Conservation (phyloP, 2,113 vertebrate genomes). For the Coturnix japonica region DNA sequence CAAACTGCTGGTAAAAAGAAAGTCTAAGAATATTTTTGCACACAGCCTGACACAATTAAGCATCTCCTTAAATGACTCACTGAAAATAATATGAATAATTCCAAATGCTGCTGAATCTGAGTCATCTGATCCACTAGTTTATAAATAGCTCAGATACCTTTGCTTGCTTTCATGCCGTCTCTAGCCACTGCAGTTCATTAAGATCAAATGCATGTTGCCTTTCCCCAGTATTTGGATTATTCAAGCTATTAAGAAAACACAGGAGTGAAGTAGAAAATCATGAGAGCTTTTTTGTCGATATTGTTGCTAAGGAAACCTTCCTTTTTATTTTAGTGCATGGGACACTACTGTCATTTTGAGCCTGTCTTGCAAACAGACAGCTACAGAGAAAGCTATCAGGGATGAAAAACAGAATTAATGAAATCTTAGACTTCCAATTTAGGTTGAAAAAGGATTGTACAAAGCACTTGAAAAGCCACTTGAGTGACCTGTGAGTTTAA, state of each 20-base stretch:
- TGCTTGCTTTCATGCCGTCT: constrained; percentile 41
- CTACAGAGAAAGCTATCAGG: constrained; percentile 25
- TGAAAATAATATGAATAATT: constrained; percentile 29
- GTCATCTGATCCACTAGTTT: constrained; percentile 21
- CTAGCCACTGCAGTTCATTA: constrained; percentile 30
- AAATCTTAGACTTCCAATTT: constrained; percentile 16
- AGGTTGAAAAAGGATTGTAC: background rate
- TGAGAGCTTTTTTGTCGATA: constrained; percentile 64
- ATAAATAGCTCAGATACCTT: constrained; percentile 53
- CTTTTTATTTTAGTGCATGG: constrained; percentile 60
- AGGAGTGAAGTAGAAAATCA: constrained; percentile 63
- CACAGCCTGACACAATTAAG: background rate
- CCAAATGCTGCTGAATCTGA: constrained; percentile 23
- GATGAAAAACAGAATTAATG: constrained; percentile 17
- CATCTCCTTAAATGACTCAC: constrained; percentile 28
- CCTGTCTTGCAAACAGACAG: constrained; percentile 31
- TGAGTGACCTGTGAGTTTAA: background rate
- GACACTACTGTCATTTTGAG: constrained; percentile 66
- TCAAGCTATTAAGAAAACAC: constrained; percentile 51
- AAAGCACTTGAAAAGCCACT: background rate
- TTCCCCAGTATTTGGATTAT: constrained; percentile 65
- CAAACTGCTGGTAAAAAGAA: constrained; percentile 13
- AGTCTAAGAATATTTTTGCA: constrained; percentile 37
- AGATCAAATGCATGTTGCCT: constrained; percentile 64
- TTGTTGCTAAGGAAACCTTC: constrained; percentile 78